These are phyloP conservation scores for Cossypha polioptera DNA, from an alignment of 2,797 vertebrate species.

Conservation along the genomic window DNA sequence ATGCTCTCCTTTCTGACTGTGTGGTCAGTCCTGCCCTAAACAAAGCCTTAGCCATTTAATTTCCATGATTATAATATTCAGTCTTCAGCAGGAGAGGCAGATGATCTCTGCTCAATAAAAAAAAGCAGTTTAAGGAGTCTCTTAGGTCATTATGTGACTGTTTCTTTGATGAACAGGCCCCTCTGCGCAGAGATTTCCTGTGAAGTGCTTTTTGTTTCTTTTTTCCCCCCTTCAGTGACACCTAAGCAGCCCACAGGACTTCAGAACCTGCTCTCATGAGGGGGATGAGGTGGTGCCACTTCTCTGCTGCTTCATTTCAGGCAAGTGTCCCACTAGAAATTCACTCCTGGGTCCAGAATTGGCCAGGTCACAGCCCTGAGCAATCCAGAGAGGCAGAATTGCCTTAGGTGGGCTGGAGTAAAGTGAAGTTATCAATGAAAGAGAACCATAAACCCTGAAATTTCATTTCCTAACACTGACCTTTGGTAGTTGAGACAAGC, in stretches of 20 bases:
- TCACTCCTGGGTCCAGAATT: background rate
- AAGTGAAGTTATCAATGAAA: background rate
- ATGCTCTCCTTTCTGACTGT: background rate
- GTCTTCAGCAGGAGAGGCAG: background rate
- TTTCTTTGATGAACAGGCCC: background rate
- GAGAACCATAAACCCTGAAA: background rate
- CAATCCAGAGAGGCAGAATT: background rate
- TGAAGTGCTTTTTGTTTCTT: too few species aligned
- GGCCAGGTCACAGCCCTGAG: background rate
- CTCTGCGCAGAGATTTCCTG: background rate
- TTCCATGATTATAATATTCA: background rate
- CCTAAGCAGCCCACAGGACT: background rate
- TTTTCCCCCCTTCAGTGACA: background rate
- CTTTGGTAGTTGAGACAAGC: constrained; percentile 77
- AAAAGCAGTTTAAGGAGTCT: background rate
- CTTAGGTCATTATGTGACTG: background rate
- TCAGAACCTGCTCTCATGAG: background rate
- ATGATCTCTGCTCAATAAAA: background rate
- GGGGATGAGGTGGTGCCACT: background rate
- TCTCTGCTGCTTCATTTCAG: background rate
- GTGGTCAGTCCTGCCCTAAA: background rate
- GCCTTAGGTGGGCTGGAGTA: background rate
- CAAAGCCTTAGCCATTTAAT: background rate
- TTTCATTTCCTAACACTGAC: constrained; percentile 17
- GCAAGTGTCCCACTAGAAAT: background rate